Evolutionary conservation across 2,888 invertebrate genomes (phyloP), one percentile per base, ranked within the genome.

Genomic region (Rhorus exstirpatorius): DNA sequence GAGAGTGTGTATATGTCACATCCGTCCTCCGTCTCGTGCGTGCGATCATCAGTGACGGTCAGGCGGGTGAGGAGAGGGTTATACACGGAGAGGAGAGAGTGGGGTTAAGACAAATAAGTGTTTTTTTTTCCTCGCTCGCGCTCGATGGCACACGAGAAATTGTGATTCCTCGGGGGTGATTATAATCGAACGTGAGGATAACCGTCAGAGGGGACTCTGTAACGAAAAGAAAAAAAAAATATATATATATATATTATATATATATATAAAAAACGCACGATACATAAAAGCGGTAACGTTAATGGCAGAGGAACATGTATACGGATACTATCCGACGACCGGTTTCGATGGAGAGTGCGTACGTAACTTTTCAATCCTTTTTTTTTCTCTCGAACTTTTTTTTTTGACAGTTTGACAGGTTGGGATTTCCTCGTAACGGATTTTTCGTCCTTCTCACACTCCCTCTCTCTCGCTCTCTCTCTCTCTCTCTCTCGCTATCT

Each of bases 241-340:
- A 38, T 53, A n/a, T n/a, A n/a, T n/a, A n/a, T n/a, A n/a, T n/a
- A n/a, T n/a, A n/a, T n/a, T n/a, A n/a, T n/a, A n/a, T n/a, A n/a
- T n/a, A n/a, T n/a, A n/a, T n/a, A n/a, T 58, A 35, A 84, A 68
- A 75, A 65, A 76, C 31, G 71, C 60, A 21, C 49, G 49, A 60
- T 58, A 70, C 10, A 41, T 46, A 53, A 51, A 61, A 58, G 70
- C 61, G 63, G 82, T 87, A 87, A 90, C 88, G 92, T 93, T 93
- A 90, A 93, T 93, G 92, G 93, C 93, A 92, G 92, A 93, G 88
- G 92, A 92, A 90, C 90, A 92, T 92, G 91, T 91, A 84, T 92
- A 92, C 89, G 93, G 93, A 87, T 93, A 91, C 84, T 91, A 89
- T 90, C 91, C 92, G 88, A 88, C 90, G 87, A 87, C 88, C 91